Conservation (phyloP, 2,113 vertebrate genomes). For the Pheucticus melanocephalus region DNA sequence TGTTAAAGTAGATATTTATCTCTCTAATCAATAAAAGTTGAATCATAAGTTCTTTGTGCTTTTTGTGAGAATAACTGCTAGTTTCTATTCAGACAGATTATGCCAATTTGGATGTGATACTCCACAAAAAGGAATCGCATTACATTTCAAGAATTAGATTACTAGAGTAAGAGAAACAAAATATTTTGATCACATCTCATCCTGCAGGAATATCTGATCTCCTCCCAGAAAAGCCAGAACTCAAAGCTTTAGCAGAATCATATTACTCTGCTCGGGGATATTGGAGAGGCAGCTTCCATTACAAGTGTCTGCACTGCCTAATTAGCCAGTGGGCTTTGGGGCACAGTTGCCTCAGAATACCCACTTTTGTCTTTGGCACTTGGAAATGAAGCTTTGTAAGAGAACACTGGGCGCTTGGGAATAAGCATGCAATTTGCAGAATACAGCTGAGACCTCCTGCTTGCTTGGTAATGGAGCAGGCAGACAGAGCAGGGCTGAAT, state of each 20-base stretch:
- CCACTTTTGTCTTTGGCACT: neutral
- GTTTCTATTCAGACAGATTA: neutral
- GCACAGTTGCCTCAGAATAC: neutral
- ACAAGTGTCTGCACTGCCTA: neutral
- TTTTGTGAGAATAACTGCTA: neutral
- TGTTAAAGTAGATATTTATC: neutral
- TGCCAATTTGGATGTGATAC: neutral
- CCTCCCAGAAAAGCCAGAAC: neutral
- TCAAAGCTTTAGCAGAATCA: neutral
- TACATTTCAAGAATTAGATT: neutral
- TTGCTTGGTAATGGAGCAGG: neutral
- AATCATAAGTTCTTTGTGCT: neutral
- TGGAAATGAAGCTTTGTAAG: neutral
- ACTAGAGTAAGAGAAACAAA: conserved; percentile 38
- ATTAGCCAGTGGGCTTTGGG: neutral
- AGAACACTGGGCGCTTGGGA: neutral
- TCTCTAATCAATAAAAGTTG: conserved; percentile 10
- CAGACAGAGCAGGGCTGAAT: neutral
- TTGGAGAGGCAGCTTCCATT: neutral
- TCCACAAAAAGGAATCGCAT: neutral
- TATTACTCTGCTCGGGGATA: neutral
- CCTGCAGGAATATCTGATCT: neutral
- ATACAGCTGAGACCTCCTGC: neutral
- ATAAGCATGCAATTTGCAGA: neutral
- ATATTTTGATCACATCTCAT: conserved; percentile 38